Conservation (phyloP, 1,140 invertebrate species). For the Zaprionus nigranus region DNA sequence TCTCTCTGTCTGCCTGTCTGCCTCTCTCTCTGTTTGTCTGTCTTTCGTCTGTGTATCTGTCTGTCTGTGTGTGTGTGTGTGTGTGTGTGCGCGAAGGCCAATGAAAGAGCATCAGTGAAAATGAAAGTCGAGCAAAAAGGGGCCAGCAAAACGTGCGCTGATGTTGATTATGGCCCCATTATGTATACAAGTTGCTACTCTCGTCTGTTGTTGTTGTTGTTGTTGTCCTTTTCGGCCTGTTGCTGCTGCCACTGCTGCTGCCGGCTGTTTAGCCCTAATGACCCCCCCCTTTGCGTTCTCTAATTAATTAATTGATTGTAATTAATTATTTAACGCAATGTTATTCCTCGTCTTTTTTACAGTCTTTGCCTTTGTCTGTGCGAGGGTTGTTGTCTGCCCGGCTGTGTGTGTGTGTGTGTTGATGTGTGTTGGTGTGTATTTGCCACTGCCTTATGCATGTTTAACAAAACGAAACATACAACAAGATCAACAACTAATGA, state of each 20-base stretch:
- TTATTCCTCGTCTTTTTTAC: conserved; percentile 59
- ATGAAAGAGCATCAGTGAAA: conserved; percentile 27
- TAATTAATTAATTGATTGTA: conserved; percentile 83
- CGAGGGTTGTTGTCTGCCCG: neutral
- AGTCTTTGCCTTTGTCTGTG: conserved; percentile 23
- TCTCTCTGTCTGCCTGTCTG: neutral
- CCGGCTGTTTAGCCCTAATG: conserved; percentile 71
- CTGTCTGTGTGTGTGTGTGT: neutral
- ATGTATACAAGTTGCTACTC: conserved; percentile 73
- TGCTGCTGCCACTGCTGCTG: conserved; percentile 25
- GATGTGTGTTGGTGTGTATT: neutral
- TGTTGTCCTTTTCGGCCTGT: conserved; percentile 41
- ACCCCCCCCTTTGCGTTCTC: conserved; percentile 68
- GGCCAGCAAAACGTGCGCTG: conserved; percentile 34
- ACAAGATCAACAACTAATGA: conserved; percentile 16
- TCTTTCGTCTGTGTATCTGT: neutral
- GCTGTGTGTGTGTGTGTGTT: neutral
- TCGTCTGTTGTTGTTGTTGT: conserved; percentile 55
- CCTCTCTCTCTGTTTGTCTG: neutral
- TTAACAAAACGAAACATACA: conserved; percentile 33
- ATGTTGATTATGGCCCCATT: conserved; percentile 76
- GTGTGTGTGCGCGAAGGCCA: conserved; percentile 26
- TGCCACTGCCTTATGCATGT: conserved; percentile 21
- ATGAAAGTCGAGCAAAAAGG: conserved; percentile 30
- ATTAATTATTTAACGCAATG: conserved; percentile 82